Percentiles rank a stretch among this genome's conserved stretches.
phyloP scores from a whole-genome alignment of 2,888 invertebrate species.

The Mythimna ferrago region DNA sequence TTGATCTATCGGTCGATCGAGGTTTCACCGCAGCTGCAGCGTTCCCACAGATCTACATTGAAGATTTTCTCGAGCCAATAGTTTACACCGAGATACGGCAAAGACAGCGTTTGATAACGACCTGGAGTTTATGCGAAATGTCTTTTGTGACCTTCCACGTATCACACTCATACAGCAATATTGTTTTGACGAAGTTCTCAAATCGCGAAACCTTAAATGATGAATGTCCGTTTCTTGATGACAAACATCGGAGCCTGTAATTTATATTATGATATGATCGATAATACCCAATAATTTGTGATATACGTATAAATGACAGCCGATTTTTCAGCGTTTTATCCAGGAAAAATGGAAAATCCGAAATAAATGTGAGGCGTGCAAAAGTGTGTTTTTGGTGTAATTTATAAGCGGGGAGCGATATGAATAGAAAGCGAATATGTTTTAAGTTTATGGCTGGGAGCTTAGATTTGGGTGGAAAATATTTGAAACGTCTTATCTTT shows the following conservation, averaged over 20 bases:
- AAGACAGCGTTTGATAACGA: no score
- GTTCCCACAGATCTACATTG: no score
- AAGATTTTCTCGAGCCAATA: no score
- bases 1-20: no score
- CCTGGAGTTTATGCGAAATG: no score
- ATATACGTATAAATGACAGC: constrained; percentile 52
- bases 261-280: constrained; percentile 45
- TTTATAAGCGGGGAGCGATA: constrained; percentile 44
- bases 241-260: constrained; percentile 15
- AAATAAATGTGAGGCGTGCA: constrained; percentile 66
- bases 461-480: not conserved
- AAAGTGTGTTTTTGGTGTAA: constrained; percentile 20
- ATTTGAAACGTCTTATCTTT: not conserved
- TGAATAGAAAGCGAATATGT: not conserved
- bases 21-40: no score
- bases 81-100: no score
- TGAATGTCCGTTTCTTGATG: constrained; percentile 23
- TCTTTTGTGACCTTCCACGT: no score
- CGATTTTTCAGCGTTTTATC: constrained; percentile 65
- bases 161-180: no score
- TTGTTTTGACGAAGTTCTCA: not conserved
- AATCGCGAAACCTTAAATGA: constrained; percentile 19
- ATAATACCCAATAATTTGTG: constrained; percentile 50
- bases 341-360: constrained; percentile 66
- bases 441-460: not conserved